phyloP scores from a whole-genome alignment of 1,140 invertebrate genomes.

The Lysiphlebus fabarum region DNA sequence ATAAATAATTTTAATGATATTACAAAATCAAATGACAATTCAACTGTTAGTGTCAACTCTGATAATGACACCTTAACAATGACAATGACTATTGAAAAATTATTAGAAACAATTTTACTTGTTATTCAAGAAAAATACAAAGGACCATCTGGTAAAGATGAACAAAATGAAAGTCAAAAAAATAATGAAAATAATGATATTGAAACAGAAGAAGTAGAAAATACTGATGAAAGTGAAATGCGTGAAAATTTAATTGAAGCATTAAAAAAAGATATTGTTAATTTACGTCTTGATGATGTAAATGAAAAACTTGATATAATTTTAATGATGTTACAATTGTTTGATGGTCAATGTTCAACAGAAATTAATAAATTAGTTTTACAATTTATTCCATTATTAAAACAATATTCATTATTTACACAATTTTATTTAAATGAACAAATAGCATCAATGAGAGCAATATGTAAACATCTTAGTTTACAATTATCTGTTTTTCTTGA shows the following conservation, averaged over 20 bases:
- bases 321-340: constrained; percentile 26
- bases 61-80: constrained; percentile 34
- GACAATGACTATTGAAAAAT: constrained; percentile 51
- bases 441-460: constrained; percentile 70
- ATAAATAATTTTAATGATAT: constrained; percentile 29
- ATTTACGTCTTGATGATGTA: constrained; percentile 56
- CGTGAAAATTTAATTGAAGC: constrained; percentile 64
- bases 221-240: constrained; percentile 45
- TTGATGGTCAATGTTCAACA: constrained; percentile 18
- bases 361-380: constrained; percentile 33
- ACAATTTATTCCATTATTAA: constrained; percentile 65
- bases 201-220: constrained; percentile 47
- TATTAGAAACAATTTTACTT: constrained; percentile 62
- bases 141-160: constrained; percentile 52
- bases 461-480: constrained; percentile 79
- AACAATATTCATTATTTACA: constrained; percentile 71
- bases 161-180: constrained; percentile 7
- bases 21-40: constrained; percentile 14
- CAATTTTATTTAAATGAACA: constrained; percentile 78
- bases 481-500: constrained; percentile 83
- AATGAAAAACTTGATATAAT: constrained; percentile 32
- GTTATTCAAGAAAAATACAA: constrained; percentile 71
- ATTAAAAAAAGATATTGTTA: constrained; percentile 58
- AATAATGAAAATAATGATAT: constrained; percentile 39
- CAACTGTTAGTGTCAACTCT: background rate